Base-by-base conservation (phyloP, 2,888 invertebrate genomes). In the Caenorhabditis sp. region DNA sequence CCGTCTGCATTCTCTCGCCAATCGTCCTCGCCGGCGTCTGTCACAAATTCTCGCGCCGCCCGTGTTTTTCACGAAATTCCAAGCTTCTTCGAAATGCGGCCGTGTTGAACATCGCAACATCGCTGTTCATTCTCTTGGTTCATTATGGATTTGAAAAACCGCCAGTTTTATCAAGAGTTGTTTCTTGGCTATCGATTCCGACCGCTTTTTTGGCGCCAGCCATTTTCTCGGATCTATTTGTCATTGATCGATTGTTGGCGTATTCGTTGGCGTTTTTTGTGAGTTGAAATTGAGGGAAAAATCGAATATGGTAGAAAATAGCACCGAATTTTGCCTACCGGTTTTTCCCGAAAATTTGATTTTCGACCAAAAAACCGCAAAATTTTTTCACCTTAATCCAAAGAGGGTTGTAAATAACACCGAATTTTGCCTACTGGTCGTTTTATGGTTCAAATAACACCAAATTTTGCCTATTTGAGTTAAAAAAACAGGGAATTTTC, bases 141-240 rank as follows among this genome's bases (percentile, higher is more conserved):
- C 61, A 74, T 26, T 69, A 64, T 54, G 62, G 54, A 19, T 74
- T 74, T 31, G 63, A 62, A 37, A 74, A 64, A 66, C 70, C 70
- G 49, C 75, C 75, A 4, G 3, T 57, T 21, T 27, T 76, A n/a
- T 73, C 77, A 4, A 70, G 84, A 24, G 62, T 80, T 43, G 53
- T 78, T 2, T 71, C 74, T 1, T 85, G 83, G 83, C 24, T 77
- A 1, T 64, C 78, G 8, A 63, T 79, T 10, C 79, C 77, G 1
- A 4, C 62, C 0, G 65, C 73, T 10, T 5, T 75, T 0, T 21
- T 70, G 21, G 57, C 65, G 21, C 79, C 79, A n/a, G 61, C 58
- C 1, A 21, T 70, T 4, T 17, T 70, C 1, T 19, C 64, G 0
- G 31, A 36, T 36, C 57, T 62, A 19, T 74, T 49, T 37, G n/a